phyloP scores from a whole-genome alignment of 2,888 invertebrate genomes.

The Muscina levida region DNA sequence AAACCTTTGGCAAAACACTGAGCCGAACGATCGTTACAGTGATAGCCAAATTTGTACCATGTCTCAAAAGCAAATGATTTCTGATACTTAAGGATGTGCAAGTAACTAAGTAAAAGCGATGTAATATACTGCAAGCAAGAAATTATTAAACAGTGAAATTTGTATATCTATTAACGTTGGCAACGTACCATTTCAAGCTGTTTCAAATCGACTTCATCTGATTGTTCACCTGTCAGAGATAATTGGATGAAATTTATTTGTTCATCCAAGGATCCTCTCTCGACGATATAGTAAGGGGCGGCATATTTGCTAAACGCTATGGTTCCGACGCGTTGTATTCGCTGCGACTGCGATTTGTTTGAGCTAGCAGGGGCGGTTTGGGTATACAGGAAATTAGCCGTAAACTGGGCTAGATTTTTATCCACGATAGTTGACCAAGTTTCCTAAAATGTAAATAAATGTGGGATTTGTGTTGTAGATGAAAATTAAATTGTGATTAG shows the following conservation, averaged over 20 bases:
- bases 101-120: slow-evolving; percentile 87
- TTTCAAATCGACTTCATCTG: slow-evolving; percentile 71
- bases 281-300: slow-evolving; percentile 85
- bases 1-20: slow-evolving; percentile 83
- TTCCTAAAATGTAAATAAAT: slow-evolving; percentile 81
- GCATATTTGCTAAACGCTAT: slow-evolving; percentile 84
- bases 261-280: slow-evolving; percentile 85
- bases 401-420: slow-evolving; percentile 84
- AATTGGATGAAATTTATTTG: slow-evolving; percentile 78
- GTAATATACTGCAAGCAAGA: slow-evolving; percentile 84
- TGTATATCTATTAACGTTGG: not conserved
- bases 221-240: slow-evolving; percentile 68
- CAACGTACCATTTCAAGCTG: slow-evolving; percentile 73
- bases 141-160: not conserved
- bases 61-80: slow-evolving; percentile 81
- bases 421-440: slow-evolving; percentile 87
- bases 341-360: slow-evolving; percentile 38
- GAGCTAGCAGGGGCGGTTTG: slow-evolving; percentile 74
- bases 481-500: no score
- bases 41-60: slow-evolving; percentile 84
- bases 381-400: slow-evolving; percentile 85
- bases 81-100: slow-evolving; percentile 84
- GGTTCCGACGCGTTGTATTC: slow-evolving; percentile 69
- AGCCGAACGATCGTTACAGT: slow-evolving; percentile 81
- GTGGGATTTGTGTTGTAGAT: no score